Conservation (phyloP, 2,797 vertebrate species). For the Sus cebifrons region DNA sequence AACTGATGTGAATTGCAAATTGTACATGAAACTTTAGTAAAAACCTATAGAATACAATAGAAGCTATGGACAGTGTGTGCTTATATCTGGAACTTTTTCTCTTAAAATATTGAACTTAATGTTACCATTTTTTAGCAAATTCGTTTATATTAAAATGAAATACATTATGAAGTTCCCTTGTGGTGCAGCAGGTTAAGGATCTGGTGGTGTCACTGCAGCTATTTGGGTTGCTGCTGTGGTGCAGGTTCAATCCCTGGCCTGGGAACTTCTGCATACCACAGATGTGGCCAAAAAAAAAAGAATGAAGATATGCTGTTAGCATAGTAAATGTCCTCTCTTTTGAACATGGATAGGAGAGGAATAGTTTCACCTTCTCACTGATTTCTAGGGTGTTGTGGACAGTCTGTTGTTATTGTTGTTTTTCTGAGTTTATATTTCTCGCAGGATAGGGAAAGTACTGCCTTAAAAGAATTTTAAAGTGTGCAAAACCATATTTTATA, state of each 20-base stretch:
- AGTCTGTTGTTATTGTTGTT: neutral
- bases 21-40: slow-evolving; percentile 32
- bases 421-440: neutral
- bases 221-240: too few species aligned
- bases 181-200: too few species aligned
- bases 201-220: too few species aligned
- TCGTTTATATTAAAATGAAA: slow-evolving; percentile 17
- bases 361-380: slow-evolving; percentile 48
- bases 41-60: neutral
- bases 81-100: slow-evolving; percentile 48
- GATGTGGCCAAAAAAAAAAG: neutral
- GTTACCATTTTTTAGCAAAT: neutral
- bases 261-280: too few species aligned
- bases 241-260: too few species aligned
- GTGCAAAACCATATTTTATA: neutral
- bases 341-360: neutral
- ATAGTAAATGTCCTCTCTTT: slow-evolving; percentile 33
- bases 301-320: neutral
- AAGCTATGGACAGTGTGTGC: neutral
- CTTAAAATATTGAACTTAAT: neutral
- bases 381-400: neutral
- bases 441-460: neutral
- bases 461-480: neutral
- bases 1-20: slow-evolving; percentile 15
- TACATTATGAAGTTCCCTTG: neutral